Conservation (phyloP, 1,140 invertebrate genomes). For the Aleiodes sp. region DNA sequence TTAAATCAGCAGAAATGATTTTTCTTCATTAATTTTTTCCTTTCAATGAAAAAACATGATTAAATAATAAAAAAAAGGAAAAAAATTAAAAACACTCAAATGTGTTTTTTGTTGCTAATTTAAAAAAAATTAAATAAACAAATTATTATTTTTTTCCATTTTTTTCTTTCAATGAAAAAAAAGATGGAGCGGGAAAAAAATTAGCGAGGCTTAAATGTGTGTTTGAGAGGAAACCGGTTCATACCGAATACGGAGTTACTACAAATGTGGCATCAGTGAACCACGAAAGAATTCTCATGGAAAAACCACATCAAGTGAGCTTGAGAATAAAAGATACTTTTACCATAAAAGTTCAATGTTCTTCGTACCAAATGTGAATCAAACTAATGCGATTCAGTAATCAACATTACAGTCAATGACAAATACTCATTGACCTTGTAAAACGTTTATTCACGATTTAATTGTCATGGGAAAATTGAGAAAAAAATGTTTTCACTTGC, state of each 20-base stretch:
- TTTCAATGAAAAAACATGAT: no score
- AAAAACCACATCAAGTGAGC: slow-evolving; percentile 24
- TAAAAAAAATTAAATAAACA: not conserved
- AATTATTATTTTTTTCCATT: no score
- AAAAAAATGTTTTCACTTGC: no score
- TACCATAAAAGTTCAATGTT: slow-evolving; percentile 38
- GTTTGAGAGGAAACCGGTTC: slow-evolving; percentile 37
- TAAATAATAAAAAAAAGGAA: not conserved
- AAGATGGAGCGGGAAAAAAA: not conserved
- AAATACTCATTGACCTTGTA: slow-evolving; percentile 24
- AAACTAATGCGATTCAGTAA: not conserved
- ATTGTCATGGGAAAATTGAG: not conserved
- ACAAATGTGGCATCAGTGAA: slow-evolving; percentile 22
- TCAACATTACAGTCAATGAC: slow-evolving; percentile 8
- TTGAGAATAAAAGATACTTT: not conserved
- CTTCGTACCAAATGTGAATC: slow-evolving; percentile 32
- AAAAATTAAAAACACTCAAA: not conserved
- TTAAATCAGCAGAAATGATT: no score
- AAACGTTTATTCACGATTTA: no score
- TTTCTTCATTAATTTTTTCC: no score
- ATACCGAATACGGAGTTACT: slow-evolving; percentile 39
- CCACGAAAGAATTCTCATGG: not conserved
- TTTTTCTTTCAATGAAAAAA: not conserved
- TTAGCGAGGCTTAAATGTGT: slow-evolving; percentile 22
- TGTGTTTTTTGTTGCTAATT: not conserved